Evolutionary conservation across 2,797 vertebrate genomes (phyloP), one percentile per base, ranked within the genome.

Genomic region (Spinus olivaceus): DNA sequence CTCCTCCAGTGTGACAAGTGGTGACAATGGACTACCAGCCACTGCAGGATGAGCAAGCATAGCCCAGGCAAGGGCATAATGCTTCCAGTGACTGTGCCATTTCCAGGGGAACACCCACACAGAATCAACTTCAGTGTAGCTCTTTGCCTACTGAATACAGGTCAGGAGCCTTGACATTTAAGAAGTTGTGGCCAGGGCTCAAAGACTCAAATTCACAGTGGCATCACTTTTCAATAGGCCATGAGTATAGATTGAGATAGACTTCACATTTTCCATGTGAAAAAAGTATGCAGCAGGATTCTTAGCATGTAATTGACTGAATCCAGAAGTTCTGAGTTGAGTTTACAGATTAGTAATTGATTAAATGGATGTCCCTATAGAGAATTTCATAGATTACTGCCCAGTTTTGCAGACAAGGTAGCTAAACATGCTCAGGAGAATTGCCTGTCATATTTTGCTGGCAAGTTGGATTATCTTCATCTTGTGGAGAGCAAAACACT

Each of bases 1-100:
- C 46, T 10, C 6, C 8, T 88, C 50, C 3, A 3, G 8, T 50
- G 42, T 6, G 5, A 50, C n/a, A 54, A 20, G 35, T 6, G 7
- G 28, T 35, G 25, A 35, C 37, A 27, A 2, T 57, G 47, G 35
- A 5, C 66, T 50, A 4, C 61, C 23, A 64, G 1, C 3, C 33
- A 11, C 54, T 6, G 27, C 57, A 10, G 24, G 7, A 4, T 18
- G n/a, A 25, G 49, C 32, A 21, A 23, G 23, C 63, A 3, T 0
- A 4, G 54, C 7, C 0, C 35, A 54, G 42, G 22, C n/a, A 17
- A 0, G 4, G 20, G 21, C 18, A 42, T 2, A 2, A 47, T 0
- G 0, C 50, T 76, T 16, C 46, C 77, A 27, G 8, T 28, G 51
- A 11, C 53, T 18, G 37, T 39, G 57, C 47, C 1, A 0, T 25